Percentiles rank a stretch among this genome's conserved stretches.
These are phyloP conservation scores for Dendronephthya gigantea DNA, from an alignment of 64 coral and sea anemone genomes.

Conservation along the genomic window DNA sequence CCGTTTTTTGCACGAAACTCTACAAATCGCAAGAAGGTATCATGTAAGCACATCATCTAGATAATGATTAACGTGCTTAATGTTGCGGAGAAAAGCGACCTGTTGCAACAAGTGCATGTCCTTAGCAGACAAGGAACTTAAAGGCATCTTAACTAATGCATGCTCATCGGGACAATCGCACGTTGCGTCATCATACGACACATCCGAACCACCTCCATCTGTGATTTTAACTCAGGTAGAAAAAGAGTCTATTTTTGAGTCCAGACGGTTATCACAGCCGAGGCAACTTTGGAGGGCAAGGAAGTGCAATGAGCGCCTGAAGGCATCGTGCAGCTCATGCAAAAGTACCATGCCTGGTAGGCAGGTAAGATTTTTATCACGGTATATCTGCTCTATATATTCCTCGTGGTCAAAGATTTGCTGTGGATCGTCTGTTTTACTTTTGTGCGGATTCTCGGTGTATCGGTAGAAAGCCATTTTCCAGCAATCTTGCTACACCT, in stretches of 20 bases:
- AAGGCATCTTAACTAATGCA: not conserved
- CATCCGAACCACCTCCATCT: not conserved
- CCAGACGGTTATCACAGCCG: not conserved
- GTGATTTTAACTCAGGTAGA: not conserved
- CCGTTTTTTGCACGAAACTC: conserved; percentile 7
- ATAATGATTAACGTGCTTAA: not conserved
- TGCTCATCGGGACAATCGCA: too few relatives aligned
- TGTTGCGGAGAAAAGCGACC: not conserved
- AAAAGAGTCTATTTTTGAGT: not conserved
- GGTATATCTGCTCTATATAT: not conserved
- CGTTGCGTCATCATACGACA: too few relatives aligned
- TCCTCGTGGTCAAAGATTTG: not conserved
- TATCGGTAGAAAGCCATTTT: not conserved
- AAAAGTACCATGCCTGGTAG: not conserved
- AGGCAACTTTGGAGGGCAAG: not conserved
- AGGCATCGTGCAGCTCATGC: not conserved
- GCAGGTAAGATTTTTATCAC: not conserved
- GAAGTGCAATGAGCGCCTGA: not conserved
- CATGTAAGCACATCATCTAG: not conserved
- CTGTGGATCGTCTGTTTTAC: not conserved
- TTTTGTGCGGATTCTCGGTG: not conserved
- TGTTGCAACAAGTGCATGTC: not conserved
- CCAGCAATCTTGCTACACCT: not conserved
- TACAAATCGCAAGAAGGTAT: not conserved
- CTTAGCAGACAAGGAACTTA: not conserved